Conservation (phyloP, 1,140 invertebrate genomes). For the Rhopalosiphum padi region DNA sequence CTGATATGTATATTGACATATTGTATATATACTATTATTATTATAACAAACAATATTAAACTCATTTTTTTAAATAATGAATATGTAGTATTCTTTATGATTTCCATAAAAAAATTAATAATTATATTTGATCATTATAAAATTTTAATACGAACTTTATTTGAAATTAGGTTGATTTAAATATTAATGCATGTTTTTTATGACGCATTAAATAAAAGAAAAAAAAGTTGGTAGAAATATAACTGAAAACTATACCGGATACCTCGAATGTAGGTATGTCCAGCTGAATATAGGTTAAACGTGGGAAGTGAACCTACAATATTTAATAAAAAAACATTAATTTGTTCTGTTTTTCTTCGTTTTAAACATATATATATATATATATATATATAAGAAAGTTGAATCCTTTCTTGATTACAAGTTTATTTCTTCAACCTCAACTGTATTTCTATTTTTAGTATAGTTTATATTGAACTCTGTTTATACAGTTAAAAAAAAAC, state of each 20-base stretch:
- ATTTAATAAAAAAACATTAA: not conserved
- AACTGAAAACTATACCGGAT: not conserved
- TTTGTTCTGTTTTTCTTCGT: not conserved
- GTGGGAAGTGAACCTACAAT: slow-evolving; percentile 25
- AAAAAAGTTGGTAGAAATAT: not conserved
- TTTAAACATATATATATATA: not conserved
- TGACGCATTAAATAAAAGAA: not conserved
- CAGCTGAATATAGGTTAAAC: slow-evolving; percentile 35
- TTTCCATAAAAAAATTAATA: not conserved
- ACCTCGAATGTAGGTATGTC: not conserved
- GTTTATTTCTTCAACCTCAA: not conserved
- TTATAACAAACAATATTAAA: not conserved
- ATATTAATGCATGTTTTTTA: not conserved
- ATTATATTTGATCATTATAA: not conserved
- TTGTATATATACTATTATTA: not conserved
- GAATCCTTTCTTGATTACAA: not conserved
- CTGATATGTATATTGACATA: not conserved
- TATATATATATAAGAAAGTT: not conserved
- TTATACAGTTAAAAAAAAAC: not conserved
- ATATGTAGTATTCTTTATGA: not conserved
- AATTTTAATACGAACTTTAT: not conserved
- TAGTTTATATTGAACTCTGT: not conserved
- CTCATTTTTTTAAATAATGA: not conserved
- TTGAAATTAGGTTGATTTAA: not conserved
- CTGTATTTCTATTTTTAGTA: not conserved